Evolutionary conservation across 2,888 invertebrate species (phyloP).

Genomic region (Anagyrus pseudococci): DNA sequence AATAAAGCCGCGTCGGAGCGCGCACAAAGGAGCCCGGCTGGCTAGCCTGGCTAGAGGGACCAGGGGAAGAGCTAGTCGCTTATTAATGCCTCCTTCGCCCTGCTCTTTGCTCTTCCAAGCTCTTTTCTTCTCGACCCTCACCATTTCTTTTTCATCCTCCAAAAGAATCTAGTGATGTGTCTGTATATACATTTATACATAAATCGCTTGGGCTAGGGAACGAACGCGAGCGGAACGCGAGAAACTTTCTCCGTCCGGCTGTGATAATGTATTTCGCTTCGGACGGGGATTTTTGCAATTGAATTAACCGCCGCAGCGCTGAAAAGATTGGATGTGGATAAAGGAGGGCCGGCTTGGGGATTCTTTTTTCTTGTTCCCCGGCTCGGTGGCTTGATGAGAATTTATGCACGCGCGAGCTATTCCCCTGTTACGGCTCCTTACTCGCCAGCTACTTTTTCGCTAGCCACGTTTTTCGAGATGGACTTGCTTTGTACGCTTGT

Average conservation of each 20-base stretch:
- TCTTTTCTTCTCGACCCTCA: background rate
- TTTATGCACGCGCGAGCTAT: background rate
- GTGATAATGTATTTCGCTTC: slow-evolving; percentile 24
- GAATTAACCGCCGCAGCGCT: slow-evolving; percentile 16
- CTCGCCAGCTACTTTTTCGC: no score
- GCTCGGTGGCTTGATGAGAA: background rate
- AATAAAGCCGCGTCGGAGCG: no score
- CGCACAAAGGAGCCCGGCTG: no score
- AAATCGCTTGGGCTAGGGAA: background rate
- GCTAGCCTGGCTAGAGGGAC: no score
- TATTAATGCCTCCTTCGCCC: slow-evolving; percentile 19
- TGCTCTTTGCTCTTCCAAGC: background rate
- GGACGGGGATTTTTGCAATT: slow-evolving; percentile 17
- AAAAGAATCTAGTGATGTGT: slow-evolving; percentile 20
- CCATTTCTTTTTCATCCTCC: slow-evolving; percentile 5
- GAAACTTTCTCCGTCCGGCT: slow-evolving; percentile 3
- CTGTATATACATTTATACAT: background rate
- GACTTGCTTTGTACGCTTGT: no score
- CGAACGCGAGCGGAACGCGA: background rate
- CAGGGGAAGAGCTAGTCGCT: slow-evolving; percentile 13
- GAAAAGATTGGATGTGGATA: slow-evolving; percentile 17
- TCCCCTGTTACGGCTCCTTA: background rate
- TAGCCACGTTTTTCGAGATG: no score
- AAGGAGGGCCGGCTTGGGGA: background rate
- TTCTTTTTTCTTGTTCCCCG: background rate